These are phyloP conservation scores for Formica exsecta DNA, from an alignment of 1,140 invertebrate species.

Conservation along the genomic window DNA sequence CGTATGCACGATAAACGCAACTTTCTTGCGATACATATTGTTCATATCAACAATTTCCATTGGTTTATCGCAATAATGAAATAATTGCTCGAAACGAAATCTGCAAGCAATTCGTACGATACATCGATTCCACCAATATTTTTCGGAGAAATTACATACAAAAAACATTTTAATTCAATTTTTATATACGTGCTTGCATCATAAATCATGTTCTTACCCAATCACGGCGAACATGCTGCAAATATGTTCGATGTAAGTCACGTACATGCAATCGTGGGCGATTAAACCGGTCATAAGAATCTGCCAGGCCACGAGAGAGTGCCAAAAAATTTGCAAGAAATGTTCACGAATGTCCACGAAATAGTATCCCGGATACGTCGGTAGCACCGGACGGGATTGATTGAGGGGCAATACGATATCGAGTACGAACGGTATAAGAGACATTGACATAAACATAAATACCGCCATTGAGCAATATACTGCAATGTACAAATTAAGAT, in stretches of 20 bases:
- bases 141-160: background rate
- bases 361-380: constrained; percentile 37
- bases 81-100: constrained; percentile 26
- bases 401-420: constrained; percentile 46
- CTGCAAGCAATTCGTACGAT: constrained; percentile 11
- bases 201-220: constrained; percentile 31
- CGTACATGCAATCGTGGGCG: constrained; percentile 33
- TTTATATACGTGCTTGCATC: background rate
- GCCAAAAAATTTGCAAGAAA: constrained; percentile 38
- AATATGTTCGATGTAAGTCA: constrained; percentile 55
- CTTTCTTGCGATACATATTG: constrained; percentile 5
- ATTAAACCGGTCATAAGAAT: constrained; percentile 16
- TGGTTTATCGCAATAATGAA: background rate
- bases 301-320: background rate
- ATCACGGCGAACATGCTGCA: constrained; percentile 52
- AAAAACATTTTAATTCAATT: too few species aligned
- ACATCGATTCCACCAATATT: background rate
- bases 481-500: background rate
- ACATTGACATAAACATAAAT: constrained; percentile 12
- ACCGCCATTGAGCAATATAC: background rate
- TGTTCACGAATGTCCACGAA: constrained; percentile 43
- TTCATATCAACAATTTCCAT: background rate
- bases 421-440: constrained; percentile 12
- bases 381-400: constrained; percentile 22
- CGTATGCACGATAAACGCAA: background rate